Base-by-base conservation (phyloP, 1,140 invertebrate species). In the Chironomus tepperi region DNA sequence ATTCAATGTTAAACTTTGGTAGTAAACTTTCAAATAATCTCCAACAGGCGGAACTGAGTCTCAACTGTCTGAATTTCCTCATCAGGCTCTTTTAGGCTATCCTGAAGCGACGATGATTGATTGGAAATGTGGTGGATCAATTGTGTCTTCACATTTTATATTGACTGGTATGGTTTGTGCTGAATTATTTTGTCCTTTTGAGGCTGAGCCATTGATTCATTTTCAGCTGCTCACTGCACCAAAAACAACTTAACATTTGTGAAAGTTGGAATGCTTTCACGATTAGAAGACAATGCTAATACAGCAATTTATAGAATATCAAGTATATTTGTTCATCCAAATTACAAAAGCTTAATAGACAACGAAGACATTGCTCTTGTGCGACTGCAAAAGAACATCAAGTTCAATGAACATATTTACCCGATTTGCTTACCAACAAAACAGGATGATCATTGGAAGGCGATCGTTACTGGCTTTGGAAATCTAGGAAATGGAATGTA, bases 21-120 rank as follows among this genome's bases (percentile, higher is more conserved):
- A n/a, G n/a, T n/a, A n/a, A n/a, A n/a, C n/a, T n/a, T n/a, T n/a
- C n/a, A n/a, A n/a, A n/a, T n/a, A n/a, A n/a, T n/a, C n/a, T n/a
- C n/a, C n/a, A n/a, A 19, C 10, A 70, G 65, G 65, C 1, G 65
- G 65, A 70, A 19, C 18, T 19, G 65, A 19, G 18, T 16, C 65
- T 1, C 3, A 19, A 70, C 6, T 7, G 8, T 6, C 16, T 70
- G 65, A 70, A 70, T 70, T 70, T 19, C 65, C 65, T 6, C 65
- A 70, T 70, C 65, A 70, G 19, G 65, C 65, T 70, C 65, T 70
- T 70, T 9, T 70, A 10, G 65, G 65, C 12, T 70, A 70, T 21
- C 8, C 7, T 19, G 8, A 7, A 70, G 16, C 6, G 8, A 47
- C 9, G 1, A 8, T 1, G 8, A 8, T 10, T 7, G 3, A 57